Evolutionary conservation across 37 sponge, comb jelly and placozoan species (phyloP), one percentile per base, ranked within the genome.

Genomic region (Geodia barretti): DNA sequence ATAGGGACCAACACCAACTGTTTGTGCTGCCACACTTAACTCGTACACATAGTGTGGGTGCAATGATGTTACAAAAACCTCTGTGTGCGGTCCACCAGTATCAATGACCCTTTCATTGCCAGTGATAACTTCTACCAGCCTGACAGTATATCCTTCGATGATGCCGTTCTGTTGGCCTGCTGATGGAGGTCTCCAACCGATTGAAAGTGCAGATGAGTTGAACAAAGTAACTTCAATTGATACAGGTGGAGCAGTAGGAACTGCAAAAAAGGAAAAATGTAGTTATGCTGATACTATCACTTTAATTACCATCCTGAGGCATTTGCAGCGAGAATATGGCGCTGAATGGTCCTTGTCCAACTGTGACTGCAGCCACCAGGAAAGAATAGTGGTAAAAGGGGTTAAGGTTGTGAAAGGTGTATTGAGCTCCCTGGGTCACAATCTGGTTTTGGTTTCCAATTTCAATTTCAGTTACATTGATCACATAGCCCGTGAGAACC

Each of bases 331-430:
- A 14, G 54, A 47, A 47, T 17, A 47, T 47, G 7, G 7, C 54
- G 14, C 54, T 47, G 14, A 47, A 47, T 47, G 54, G 54, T 21
- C 67, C 67, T 30, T n/a, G 67, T 8, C 67, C 67, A 30, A 65
- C 67, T 30, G 67, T 65, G 9, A 65, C 20, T 65, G 67, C 34
- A 28, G 64, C 74, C 8, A 32, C 54, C 5, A 3, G 73, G 33
- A n/a, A 74, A 32, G 64, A 26, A 28, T 40, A 63, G 42, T 28
- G 72, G 54, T 63, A 73, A 34, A 74, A 39, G 39, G 67, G 31
- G 75, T 83, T 24, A 75, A 83, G 33, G 41, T 33, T 3, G 17
- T 83, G 43, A 74, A 83, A 11, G 74, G 64, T 74, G 32, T n/a
- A 39, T 38, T 83, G 66, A 31, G 75, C 23, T 33, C 41, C 25